A percentile compares a stretch with the other conserved stretches of the same genome.
Evolutionary conservation across 2,888 invertebrate species (phyloP).

Genomic region (Anthoptus insignis): DNA sequence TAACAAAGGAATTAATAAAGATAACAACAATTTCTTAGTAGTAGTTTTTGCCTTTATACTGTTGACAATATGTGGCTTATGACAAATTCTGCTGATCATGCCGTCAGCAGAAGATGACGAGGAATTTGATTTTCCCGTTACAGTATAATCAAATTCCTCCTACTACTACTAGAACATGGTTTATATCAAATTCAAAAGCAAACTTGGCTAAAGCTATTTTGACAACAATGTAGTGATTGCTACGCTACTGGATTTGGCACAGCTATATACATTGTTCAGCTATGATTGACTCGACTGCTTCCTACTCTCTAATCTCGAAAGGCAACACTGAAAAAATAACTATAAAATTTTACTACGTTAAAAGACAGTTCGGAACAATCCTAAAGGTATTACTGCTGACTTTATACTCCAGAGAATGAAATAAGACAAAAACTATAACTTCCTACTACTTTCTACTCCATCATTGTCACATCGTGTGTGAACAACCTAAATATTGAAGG

Average conservation of each 20-base stretch:
- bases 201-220: constrained; percentile 6
- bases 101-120: background rate
- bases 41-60: background rate
- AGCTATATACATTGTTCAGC: no score
- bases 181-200: constrained; percentile 15
- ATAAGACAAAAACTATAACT: constrained; percentile 9
- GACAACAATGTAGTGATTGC: background rate
- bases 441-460: constrained; percentile 4
- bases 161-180: constrained; percentile 1
- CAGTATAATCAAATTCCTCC: constrained; percentile 29
- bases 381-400: background rate
- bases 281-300: no score
- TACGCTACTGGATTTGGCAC: background rate
- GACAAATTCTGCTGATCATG: background rate
- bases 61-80: background rate
- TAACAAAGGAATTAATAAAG: no score
- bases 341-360: background rate
- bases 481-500: constrained; percentile 10
- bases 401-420: constrained; percentile 12
- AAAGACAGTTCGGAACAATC: background rate
- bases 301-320: no score
- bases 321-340: no score
- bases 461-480: constrained; percentile 23
- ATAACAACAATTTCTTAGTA: no score
- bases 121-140: constrained; percentile 26